A percentile compares a stretch with the other conserved stretches of the same genome.
phyloP scores from a whole-genome alignment of 2,888 invertebrate species.

The Endotricha flammealis region DNA sequence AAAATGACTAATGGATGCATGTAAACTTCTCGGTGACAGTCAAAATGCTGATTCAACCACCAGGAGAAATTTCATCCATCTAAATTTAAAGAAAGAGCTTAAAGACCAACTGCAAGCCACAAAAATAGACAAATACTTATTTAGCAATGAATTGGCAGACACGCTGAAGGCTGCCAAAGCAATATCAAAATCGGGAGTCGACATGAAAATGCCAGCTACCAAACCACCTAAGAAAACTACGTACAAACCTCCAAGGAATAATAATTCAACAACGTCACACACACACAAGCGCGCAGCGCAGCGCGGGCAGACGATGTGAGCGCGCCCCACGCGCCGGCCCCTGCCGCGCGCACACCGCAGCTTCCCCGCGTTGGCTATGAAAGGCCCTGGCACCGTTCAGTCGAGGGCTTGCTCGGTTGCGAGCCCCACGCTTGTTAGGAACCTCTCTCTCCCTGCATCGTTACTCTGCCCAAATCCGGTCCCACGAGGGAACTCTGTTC shows the following conservation, averaged over 20 bases:
- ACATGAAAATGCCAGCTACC: slow-evolving; percentile 9
- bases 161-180: slow-evolving; percentile 21
- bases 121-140: slow-evolving; percentile 17
- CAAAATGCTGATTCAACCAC: slow-evolving; percentile 17
- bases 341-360: no score
- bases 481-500: no score
- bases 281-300: no score
- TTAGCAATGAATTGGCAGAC: slow-evolving; percentile 18
- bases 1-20: slow-evolving; percentile 17
- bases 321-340: no score
- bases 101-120: slow-evolving; percentile 20
- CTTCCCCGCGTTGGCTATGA: no score
- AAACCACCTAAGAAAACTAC: not conserved
- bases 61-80: slow-evolving; percentile 15
- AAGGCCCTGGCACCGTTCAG: no score
- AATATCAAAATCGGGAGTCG: slow-evolving; percentile 16
- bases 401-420: no score
- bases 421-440: no score
- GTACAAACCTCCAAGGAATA: not conserved
- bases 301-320: no score
- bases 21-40: slow-evolving; percentile 14
- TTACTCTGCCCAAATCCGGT: no score
- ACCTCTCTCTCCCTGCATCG: no score
- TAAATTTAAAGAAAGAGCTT: slow-evolving; percentile 19
- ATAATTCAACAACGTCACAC: no score